Evolutionary conservation across 2,797 vertebrate genomes (phyloP).

Genomic region (Sebastes diaconus): DNA sequence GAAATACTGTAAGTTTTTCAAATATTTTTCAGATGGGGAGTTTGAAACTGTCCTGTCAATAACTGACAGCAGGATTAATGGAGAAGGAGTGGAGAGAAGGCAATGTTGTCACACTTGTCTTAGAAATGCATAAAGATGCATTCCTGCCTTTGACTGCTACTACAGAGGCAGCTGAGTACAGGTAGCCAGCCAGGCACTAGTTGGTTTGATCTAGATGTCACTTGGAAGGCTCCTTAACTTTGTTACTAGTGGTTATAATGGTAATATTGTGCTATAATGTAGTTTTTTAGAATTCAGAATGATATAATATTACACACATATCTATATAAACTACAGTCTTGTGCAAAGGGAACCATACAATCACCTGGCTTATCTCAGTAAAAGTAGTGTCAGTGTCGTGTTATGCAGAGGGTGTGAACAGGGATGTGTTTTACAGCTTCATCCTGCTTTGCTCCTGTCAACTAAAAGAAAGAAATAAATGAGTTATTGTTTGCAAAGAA

Average conservation of each 20-base stretch:
- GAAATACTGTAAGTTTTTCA: neutral
- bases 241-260: neutral
- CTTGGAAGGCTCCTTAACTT: neutral
- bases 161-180: neutral
- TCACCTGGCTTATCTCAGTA: neutral
- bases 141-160: neutral
- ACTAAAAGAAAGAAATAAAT: neutral
- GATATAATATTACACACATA: too few species aligned
- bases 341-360: neutral
- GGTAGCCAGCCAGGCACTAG: too few species aligned
- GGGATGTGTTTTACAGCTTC: slow-evolving; percentile 33
- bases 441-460: slow-evolving; percentile 28
- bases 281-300: neutral
- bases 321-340: neutral
- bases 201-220: neutral
- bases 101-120: neutral
- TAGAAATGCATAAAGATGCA: neutral
- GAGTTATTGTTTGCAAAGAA: neutral
- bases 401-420: neutral
- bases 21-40: neutral
- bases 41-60: neutral
- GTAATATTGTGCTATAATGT: neutral
- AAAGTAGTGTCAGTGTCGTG: neutral
- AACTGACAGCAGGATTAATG: neutral
- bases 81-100: neutral